A percentile compares a stretch with the other conserved stretches of the same genome.
Evolutionary conservation across 2,797 vertebrate species (phyloP).

Genomic region (Sternarchorhynchus goeldii): DNA sequence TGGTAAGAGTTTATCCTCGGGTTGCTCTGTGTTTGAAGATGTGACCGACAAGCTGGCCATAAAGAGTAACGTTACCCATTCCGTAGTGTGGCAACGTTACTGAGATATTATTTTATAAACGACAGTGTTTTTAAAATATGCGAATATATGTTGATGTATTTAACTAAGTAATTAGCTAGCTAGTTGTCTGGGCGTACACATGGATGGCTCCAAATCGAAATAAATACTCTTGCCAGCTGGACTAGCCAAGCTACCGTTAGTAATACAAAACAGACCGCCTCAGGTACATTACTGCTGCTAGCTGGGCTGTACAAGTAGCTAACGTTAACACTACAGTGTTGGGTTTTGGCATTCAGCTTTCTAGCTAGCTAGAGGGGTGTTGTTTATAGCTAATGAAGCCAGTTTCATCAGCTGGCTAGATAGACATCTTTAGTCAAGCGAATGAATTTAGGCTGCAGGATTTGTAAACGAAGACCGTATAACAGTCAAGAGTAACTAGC

Average conservation of each 20-base stretch:
- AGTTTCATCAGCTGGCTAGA: slow-evolving; percentile 55
- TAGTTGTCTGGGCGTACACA: background rate
- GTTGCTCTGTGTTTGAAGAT: background rate
- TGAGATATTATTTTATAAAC: background rate
- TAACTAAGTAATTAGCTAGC: too few species aligned
- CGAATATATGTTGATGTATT: background rate
- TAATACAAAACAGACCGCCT: background rate
- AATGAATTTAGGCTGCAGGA: background rate
- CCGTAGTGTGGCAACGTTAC: background rate
- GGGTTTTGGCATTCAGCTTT: too few species aligned
- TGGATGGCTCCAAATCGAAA: background rate
- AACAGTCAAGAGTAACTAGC: background rate
- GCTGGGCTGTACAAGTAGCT: slow-evolving; percentile 2
- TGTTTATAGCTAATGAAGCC: background rate
- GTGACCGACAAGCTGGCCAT: too few species aligned
- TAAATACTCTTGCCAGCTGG: background rate
- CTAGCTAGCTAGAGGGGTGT: background rate
- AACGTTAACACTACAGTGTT: too few species aligned
- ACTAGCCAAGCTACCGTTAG: background rate
- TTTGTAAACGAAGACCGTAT: background rate
- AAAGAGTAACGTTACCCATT: background rate
- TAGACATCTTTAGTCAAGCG: background rate
- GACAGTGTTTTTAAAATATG: background rate
- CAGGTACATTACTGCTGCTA: slow-evolving; percentile 2
- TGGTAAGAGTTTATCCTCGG: background rate